Base-by-base conservation (phyloP, 2,797 vertebrate genomes). In the Gobionotothen gibberifrons region DNA sequence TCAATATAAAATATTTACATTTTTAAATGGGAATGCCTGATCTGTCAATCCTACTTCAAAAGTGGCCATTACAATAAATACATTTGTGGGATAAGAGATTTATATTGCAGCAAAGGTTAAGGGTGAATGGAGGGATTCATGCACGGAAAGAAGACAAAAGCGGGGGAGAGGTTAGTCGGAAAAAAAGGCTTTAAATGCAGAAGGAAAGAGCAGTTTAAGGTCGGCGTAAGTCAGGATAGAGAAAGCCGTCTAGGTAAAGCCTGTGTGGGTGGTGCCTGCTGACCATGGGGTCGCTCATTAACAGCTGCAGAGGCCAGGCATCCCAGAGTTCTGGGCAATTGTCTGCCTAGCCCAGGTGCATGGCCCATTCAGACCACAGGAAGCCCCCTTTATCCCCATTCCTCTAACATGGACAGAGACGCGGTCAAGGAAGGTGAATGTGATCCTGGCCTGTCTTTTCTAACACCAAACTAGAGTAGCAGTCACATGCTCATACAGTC, bases 341-440 rank as follows among this genome's bases (percentile, higher is more conserved):
- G 93, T 94, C 83, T 84, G 84, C 74, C 79, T 65, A 56, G 85
- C 81, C 93, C 94, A 95, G 95, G 94, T 95, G 93, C 93, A 92
- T 7, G 57, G 87, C 76, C 87, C 68, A 92, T 94, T 93, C 91
- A 94, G 77, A 70, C 83, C 85, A 77, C 87, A 89, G 88, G 88
- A 92, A 93, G 85, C 60, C 71, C 76, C 81, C 74, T 88, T 91
- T 89, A 90, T 89, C 83, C 83, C 72, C 11, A 15, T 68, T 76
- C 56, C 79, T 81, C 63, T 19, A 70, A 79, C 85, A 85, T 29
- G 73, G 72, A 78, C 85, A 76, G 82, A 85, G 71, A 84, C 83
- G 70, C 70, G 68, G 87, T 84, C 87, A 86, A 85, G 72, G 80
- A 84, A 80, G 76, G 58, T 81, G 81, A 89, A 88, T 61, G 85